Conservation (phyloP, 2,113 vertebrate genomes). For the Andinoacara biseriatus region DNA sequence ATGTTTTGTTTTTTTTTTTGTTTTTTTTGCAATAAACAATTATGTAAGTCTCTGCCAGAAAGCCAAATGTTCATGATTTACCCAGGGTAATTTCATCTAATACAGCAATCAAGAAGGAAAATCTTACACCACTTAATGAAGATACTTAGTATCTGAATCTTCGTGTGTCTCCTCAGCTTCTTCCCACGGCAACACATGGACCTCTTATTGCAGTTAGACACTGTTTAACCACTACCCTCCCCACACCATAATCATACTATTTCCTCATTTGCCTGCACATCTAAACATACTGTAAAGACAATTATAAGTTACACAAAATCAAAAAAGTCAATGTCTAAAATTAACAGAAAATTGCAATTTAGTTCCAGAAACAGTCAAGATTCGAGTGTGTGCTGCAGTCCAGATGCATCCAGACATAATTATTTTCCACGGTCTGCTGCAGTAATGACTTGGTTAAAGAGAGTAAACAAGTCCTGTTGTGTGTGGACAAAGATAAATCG, state of each 20-base stretch:
- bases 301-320: not conserved
- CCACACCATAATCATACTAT: not conserved
- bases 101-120: not conserved
- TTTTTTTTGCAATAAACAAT: not conserved
- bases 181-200: not conserved
- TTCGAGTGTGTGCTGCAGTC: constrained; percentile 1
- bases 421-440: constrained; percentile 40
- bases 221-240: not conserved
- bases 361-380: not conserved
- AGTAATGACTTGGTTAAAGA: constrained; percentile 53
- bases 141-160: not conserved
- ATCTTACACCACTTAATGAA: not conserved
- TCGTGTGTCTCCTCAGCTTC: not conserved
- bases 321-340: not conserved
- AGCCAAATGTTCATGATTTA: not conserved
- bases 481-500: constrained; percentile 57
- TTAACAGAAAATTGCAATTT: constrained; percentile 26
- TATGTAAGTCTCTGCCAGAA: not conserved
- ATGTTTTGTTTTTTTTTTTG: not conserved
- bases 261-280: not conserved
- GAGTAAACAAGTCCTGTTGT: constrained; percentile 59
- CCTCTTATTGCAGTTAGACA: not conserved
- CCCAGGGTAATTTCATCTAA: not conserved
- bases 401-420: constrained; percentile 44
- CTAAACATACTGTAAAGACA: constrained; percentile 12